Evolutionary conservation across 2,797 vertebrate species (phyloP).

Genomic region (Phaenicophaeus curvirostris): DNA sequence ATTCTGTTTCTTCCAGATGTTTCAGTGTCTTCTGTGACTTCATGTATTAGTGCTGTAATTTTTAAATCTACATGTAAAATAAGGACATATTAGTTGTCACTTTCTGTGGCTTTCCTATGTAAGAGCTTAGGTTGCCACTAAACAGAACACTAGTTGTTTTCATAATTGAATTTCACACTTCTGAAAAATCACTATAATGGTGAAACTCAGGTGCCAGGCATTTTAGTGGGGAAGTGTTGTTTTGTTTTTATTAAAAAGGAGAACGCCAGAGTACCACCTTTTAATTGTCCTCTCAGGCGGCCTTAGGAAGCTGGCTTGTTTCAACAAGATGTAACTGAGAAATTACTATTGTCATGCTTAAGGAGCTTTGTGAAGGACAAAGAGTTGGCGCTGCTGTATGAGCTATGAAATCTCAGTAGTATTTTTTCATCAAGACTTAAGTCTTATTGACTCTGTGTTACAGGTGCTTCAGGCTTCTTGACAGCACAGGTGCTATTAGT

Average conservation of each 20-base stretch:
- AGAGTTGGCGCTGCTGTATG: neutral
- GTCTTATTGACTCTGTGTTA: neutral
- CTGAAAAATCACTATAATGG: neutral
- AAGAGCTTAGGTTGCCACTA: neutral
- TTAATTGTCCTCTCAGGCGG: neutral
- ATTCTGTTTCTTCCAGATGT: neutral
- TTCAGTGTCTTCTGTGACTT: neutral
- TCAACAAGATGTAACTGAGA: neutral
- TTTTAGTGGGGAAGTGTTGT: neutral
- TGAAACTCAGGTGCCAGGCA: neutral
- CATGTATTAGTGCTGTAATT: neutral
- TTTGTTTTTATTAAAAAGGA: neutral
- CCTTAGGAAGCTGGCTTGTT: neutral
- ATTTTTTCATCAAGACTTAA: neutral
- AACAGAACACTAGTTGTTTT: neutral
- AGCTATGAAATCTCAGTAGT: neutral
- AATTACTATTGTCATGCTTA: rapidly evolving
- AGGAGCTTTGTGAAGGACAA: neutral
- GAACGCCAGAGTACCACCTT: neutral
- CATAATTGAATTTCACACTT: neutral
- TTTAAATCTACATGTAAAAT: neutral
- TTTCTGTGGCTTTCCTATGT: neutral
- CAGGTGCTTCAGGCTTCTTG: neutral
- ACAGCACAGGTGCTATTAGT: neutral
- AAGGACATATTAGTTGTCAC: neutral